Evolutionary conservation across 2,888 invertebrate species (phyloP), one percentile per base, ranked within the genome.

Genomic region (Thysanoteuthis rhombus): DNA sequence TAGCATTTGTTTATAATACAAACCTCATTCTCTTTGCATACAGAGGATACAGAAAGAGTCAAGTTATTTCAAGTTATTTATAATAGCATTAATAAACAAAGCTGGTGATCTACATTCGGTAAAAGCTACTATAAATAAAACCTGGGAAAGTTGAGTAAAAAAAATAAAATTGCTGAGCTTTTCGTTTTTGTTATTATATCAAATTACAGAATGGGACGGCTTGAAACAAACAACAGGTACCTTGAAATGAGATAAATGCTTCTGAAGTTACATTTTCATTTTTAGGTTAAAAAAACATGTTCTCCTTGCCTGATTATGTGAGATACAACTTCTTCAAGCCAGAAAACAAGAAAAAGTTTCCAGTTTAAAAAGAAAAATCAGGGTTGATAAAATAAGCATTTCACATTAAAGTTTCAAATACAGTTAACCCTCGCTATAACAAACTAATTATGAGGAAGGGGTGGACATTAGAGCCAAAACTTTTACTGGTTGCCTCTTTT

Each of bases 71-170:
- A n/a, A 75, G n/a, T 75, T 75, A 75, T 75, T 75, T 75, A 75
- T 75, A 75, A 75, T 75, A n/a, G 36, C 75, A 75, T 75, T 75
- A 75, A 75, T 75, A 75, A 75, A 75, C 75, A 75, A 75, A 12
- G 75, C n/a, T n/a, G n/a, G 75, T 75, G n/a, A 75, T 75, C 75
- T 75, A 75, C 75, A 75, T 75, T n/a, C n/a, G 75, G 75, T n/a
- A 12, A 75, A 19, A 75, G 36, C n/a, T n/a, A 12, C n/a, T 75
- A 75, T n/a, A 75, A n/a, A 75, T 75, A 75, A 75, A 75, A 75
- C 5, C 4, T 12, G n/a, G 0, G 36, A 52, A 75, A 75, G 19
- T 16, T 10, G 16, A 16, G n/a, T 12, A n/a, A 36, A 75, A 36
- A n/a, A 75, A 10, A n/a, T 16, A 36, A 36, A n/a, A 75, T 36